phyloP scores from a whole-genome alignment of 2,888 invertebrate genomes.

The Leucoma salicis region DNA sequence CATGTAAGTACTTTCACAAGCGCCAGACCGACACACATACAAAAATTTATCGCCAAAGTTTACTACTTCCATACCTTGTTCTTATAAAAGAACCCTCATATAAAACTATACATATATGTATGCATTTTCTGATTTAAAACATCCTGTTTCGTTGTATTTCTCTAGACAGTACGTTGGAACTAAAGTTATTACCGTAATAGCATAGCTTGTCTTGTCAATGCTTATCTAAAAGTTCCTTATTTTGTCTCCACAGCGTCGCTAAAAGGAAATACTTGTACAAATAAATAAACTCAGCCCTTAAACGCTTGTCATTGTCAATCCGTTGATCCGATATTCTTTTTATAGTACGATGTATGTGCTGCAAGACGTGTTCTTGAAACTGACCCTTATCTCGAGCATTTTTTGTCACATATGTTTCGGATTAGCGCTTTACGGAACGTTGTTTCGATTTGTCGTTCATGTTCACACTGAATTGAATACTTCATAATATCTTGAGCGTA shows the following conservation, averaged over 20 bases:
- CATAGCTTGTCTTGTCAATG: slow-evolving; percentile 55
- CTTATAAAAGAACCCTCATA: slow-evolving; percentile 29
- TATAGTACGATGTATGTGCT: slow-evolving; percentile 64
- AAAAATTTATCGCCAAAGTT: slow-evolving; percentile 36
- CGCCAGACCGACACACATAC: slow-evolving; percentile 21
- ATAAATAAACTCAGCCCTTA: slow-evolving; percentile 76
- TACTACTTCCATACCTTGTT: slow-evolving; percentile 31
- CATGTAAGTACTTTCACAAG: slow-evolving; percentile 34
- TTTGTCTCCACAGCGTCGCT: slow-evolving; percentile 68
- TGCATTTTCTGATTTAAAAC: slow-evolving; percentile 66
- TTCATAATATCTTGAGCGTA: slow-evolving; percentile 36
- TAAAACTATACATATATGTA: slow-evolving; percentile 20
- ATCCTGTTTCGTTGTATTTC: slow-evolving; percentile 55
- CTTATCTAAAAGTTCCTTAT: slow-evolving; percentile 76
- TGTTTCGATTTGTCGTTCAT: slow-evolving; percentile 51
- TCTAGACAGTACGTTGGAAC: slow-evolving; percentile 52
- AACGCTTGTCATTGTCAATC: slow-evolving; percentile 81
- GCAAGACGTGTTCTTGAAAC: slow-evolving; percentile 72
- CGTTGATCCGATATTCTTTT: slow-evolving; percentile 69
- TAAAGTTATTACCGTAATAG: slow-evolving; percentile 69
- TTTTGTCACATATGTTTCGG: slow-evolving; percentile 77
- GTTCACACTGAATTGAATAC: slow-evolving; percentile 23
- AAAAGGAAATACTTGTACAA: slow-evolving; percentile 80
- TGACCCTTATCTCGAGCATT: slow-evolving; percentile 73
- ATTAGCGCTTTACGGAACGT: slow-evolving; percentile 77